Conservation (phyloP, 2,888 invertebrate genomes). For the Nipponacmea schrenckii region DNA sequence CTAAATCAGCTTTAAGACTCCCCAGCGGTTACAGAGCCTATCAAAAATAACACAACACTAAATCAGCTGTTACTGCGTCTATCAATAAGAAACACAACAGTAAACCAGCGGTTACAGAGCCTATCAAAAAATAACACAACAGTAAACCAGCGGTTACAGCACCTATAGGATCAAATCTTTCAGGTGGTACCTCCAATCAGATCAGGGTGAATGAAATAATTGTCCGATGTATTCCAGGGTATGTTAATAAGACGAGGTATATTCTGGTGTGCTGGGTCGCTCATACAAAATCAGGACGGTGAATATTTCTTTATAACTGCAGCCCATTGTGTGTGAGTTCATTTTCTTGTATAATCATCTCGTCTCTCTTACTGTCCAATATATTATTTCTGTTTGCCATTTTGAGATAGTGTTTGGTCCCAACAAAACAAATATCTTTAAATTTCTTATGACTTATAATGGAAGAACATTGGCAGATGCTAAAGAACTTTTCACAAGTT, state of each 20-base stretch:
- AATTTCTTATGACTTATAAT: too few relatives aligned
- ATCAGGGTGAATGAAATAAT: not conserved
- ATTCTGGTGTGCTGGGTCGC: conserved; percentile 28
- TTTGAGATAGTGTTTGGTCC: too few relatives aligned
- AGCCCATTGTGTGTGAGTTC: conserved; percentile 24
- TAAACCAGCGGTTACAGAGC: not conserved
- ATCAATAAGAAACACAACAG: too few relatives aligned
- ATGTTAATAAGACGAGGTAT: conserved; percentile 13
- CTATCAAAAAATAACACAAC: not conserved
- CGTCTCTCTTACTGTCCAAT: not conserved
- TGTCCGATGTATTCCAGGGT: too few relatives aligned
- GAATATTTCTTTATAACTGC: conserved; percentile 29
- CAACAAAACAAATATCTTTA: too few relatives aligned
- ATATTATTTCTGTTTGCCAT: too few relatives aligned
- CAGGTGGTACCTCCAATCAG: not conserved
- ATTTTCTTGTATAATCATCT: not conserved
- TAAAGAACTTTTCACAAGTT: too few relatives aligned
- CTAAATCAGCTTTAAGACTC: too few relatives aligned
- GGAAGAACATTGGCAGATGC: too few relatives aligned
- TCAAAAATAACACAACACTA: too few relatives aligned
- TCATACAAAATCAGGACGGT: conserved; percentile 25
- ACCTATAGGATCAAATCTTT: not conserved
- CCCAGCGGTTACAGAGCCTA: too few relatives aligned
- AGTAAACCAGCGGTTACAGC: not conserved
- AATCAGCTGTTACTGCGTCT: too few relatives aligned